A percentile compares a stretch with the other conserved stretches of the same genome.
phyloP scores from a whole-genome alignment of 2,888 invertebrate species.

The Epinotia ramella region DNA sequence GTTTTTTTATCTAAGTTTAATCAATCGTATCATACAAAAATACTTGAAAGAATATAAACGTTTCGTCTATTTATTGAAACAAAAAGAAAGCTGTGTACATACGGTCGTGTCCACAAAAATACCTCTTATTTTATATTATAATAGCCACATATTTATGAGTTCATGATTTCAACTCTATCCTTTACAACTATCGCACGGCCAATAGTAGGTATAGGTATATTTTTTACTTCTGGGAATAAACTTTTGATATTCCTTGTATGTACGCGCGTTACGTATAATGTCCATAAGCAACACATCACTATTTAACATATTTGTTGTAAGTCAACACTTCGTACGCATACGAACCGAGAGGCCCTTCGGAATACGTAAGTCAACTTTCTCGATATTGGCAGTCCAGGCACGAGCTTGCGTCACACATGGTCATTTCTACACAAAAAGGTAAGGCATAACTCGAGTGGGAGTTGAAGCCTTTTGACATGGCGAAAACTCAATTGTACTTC shows the following conservation, averaged over 20 bases:
- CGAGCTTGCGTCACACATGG: conserved; percentile 66
- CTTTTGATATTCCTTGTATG: not conserved
- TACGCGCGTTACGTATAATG: not conserved
- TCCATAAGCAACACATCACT: not conserved
- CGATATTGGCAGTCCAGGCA: conserved; percentile 69
- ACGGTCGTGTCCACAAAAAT: too few relatives aligned
- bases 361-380: conserved; percentile 72
- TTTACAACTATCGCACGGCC: too few relatives aligned
- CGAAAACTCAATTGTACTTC: conserved; percentile 32
- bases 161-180: too few relatives aligned
- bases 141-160: too few relatives aligned
- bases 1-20: too few relatives aligned
- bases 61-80: too few relatives aligned
- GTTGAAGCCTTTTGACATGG: conserved; percentile 28
- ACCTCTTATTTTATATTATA: too few relatives aligned
- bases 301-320: conserved; percentile 20
- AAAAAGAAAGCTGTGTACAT: too few relatives aligned
- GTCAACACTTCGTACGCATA: conserved; percentile 39
- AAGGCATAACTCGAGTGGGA: conserved; percentile 38
- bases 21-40: too few relatives aligned
- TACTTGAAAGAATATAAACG: too few relatives aligned
- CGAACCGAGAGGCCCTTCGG: conserved; percentile 64
- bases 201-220: too few relatives aligned
- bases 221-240: too few relatives aligned
- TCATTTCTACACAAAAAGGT: conserved; percentile 48